A percentile compares a stretch with the other conserved stretches of the same genome.
Conservation (phyloP, 2,797 vertebrate genomes). For the Channallabes apus region DNA sequence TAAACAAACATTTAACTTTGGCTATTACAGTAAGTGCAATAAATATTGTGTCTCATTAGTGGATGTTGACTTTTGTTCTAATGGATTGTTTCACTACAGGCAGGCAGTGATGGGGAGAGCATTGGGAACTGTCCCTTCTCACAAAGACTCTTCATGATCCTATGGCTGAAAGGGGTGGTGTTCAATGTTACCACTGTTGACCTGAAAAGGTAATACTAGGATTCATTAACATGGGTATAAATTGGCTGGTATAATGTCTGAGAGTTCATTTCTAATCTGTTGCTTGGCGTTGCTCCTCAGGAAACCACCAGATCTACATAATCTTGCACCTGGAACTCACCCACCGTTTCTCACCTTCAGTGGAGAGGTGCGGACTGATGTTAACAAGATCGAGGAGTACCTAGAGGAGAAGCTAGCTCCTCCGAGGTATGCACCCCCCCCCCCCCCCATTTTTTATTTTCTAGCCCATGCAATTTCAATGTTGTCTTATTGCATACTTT, state of each 20-base stretch:
- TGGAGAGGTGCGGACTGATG: constrained; percentile 91
- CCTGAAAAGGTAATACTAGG: constrained; percentile 78
- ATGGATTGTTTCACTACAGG: constrained; percentile 64
- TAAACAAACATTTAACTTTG: background rate
- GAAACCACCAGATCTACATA: constrained; percentile 94
- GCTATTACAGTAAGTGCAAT: background rate
- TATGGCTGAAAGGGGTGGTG: constrained; percentile 89
- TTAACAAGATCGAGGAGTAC: constrained; percentile 98
- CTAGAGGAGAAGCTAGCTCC: constrained; percentile 88
- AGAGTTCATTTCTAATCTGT: background rate
- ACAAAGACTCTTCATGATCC: constrained; percentile 88
- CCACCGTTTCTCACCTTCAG: constrained; percentile 97
- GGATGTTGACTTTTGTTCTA: background rate
- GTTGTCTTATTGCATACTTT: background rate
- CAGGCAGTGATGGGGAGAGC: constrained; percentile 86
- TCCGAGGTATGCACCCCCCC: constrained; percentile 79
- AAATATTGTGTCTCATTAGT: background rate
- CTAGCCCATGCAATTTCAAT: background rate
- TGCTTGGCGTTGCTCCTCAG: constrained; percentile 66
- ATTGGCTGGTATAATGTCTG: background rate
- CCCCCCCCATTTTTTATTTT: background rate
- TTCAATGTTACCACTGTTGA: constrained; percentile 90
- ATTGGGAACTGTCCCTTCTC: constrained; percentile 89
- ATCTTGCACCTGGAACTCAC: constrained; percentile 93
- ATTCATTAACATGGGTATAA: background rate